phyloP scores from a whole-genome alignment of 2,797 vertebrate species.

The Serranus cabrilla region DNA sequence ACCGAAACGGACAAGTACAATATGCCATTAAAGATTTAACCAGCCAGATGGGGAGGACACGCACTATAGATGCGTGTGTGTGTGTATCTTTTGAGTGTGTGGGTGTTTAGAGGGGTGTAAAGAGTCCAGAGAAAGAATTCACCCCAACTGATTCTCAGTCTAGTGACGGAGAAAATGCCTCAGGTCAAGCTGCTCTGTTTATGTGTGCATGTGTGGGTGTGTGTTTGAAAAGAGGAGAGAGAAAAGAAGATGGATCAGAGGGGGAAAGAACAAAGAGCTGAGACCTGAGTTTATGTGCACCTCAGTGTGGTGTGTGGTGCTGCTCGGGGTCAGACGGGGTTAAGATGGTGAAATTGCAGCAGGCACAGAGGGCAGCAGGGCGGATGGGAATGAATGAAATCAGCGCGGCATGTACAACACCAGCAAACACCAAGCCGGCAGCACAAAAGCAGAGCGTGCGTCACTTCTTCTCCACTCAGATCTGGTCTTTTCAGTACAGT shows the following conservation, averaged over 20 bases:
- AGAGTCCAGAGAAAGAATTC: slow-evolving; percentile 19
- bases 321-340: slow-evolving; percentile 49
- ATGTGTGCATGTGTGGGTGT: slow-evolving; percentile 19
- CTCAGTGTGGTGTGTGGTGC: slow-evolving; percentile 16
- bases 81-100: neutral
- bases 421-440: neutral
- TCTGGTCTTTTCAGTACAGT: slow-evolving; percentile 23
- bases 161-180: slow-evolving; percentile 36
- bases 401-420: slow-evolving; percentile 27
- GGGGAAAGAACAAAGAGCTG: slow-evolving; percentile 20
- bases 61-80: neutral
- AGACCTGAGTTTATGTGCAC: slow-evolving; percentile 1
- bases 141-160: slow-evolving; percentile 30
- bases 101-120: slow-evolving; percentile 18
- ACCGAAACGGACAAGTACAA: slow-evolving; percentile 23
- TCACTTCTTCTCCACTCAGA: slow-evolving; percentile 26
- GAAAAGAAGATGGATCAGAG: slow-evolving; percentile 7
- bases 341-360: slow-evolving; percentile 70
- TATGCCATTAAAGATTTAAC: slow-evolving; percentile 69
- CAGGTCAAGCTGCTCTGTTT: slow-evolving; percentile 45
- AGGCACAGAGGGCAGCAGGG: slow-evolving; percentile 40
- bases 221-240: slow-evolving; percentile 10
- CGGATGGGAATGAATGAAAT: slow-evolving; percentile 64
- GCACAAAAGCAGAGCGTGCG: slow-evolving; percentile 35
- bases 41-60: slow-evolving; percentile 53